Percentiles rank a stretch among this genome's conserved stretches.
Evolutionary conservation across 2,888 invertebrate species (phyloP).

Genomic region (Thelaira solivaga): DNA sequence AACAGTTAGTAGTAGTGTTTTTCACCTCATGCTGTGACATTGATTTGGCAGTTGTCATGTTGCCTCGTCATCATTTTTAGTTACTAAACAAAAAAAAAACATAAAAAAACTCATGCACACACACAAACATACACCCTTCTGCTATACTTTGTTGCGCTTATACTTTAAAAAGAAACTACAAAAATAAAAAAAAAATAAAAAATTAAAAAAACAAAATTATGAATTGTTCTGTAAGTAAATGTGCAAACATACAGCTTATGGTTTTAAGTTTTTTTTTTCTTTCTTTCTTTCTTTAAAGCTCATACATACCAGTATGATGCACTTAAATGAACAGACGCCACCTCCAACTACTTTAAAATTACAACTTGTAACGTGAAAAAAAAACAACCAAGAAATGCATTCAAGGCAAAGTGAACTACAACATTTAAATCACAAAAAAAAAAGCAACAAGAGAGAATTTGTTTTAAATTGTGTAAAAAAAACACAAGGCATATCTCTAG

Average conservation of each 20-base stretch:
- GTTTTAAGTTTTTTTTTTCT: no score
- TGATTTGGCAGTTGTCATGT: constrained; percentile 64
- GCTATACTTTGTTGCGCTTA: neutral
- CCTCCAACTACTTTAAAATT: neutral
- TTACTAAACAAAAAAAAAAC: constrained; percentile 24
- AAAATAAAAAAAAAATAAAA: neutral
- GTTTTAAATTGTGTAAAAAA: neutral
- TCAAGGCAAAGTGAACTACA: constrained; percentile 42
- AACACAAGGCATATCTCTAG: no score
- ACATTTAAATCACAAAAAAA: no score
- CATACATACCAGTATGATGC: no score
- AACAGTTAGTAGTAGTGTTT: neutral
- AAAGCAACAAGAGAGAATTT: neutral
- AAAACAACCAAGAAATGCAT: constrained; percentile 6
- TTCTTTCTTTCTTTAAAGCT: no score
- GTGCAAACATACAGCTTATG: neutral
- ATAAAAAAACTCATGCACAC: neutral
- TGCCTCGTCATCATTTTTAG: constrained; percentile 50
- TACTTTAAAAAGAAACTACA: neutral
- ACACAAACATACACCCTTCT: neutral
- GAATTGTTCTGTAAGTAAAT: constrained; percentile 19
- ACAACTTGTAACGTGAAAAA: no score
- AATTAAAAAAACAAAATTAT: constrained; percentile 29
- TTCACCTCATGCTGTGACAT: constrained; percentile 51
- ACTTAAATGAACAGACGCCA: neutral